These are phyloP conservation scores for Calameuta filiformis DNA, from an alignment of 2,888 invertebrate species.

Conservation along the genomic window DNA sequence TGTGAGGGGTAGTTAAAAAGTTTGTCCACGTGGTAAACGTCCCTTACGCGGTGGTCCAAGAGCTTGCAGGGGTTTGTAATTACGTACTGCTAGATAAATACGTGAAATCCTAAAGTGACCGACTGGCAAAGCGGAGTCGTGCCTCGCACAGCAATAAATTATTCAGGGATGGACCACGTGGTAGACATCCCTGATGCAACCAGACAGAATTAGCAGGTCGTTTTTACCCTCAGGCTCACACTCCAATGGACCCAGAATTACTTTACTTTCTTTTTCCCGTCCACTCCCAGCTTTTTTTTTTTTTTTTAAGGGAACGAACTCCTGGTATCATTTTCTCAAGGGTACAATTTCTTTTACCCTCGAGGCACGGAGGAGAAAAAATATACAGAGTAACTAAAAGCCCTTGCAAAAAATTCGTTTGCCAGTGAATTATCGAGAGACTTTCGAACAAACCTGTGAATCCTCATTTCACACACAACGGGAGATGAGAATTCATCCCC, in stretches of 20 bases:
- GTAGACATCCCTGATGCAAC: not conserved
- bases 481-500: not conserved
- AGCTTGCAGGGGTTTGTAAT: not conserved
- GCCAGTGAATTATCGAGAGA: not conserved
- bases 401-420: not conserved
- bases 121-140: not conserved
- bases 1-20: not conserved
- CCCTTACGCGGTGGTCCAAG: not conserved
- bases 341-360: not conserved
- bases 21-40: not conserved
- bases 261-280: not conserved
- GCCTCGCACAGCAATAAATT: conserved; percentile 27
- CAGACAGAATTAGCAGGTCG: conserved; percentile 5
- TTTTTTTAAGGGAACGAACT: not conserved
- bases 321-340: not conserved
- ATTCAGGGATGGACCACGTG: conserved; percentile 20
- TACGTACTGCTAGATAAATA: conserved; percentile 20
- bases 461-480: not conserved
- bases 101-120: not conserved
- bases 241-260: not conserved
- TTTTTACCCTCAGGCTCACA: not conserved
- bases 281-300: not conserved
- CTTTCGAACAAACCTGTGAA: not conserved
- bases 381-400: not conserved
- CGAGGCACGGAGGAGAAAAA: not conserved